phyloP scores from a whole-genome alignment of 2,888 invertebrate genomes.

The Diplazon laetatorius region DNA sequence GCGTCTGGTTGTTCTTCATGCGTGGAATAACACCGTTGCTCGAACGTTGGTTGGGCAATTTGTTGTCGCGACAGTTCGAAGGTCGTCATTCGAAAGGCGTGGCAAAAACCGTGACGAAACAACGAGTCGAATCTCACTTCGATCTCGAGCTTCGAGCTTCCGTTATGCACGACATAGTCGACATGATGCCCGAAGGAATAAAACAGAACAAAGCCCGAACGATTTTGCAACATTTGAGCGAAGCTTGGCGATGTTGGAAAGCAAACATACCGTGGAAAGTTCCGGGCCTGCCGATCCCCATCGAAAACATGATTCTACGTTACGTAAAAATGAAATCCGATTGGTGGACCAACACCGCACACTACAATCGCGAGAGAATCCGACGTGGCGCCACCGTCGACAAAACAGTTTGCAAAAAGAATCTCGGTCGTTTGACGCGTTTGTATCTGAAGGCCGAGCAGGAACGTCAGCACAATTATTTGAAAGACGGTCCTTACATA shows the following conservation, averaged over 20 bases:
- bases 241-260: slow-evolving; percentile 99
- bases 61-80: slow-evolving; percentile 99
- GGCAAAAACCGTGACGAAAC: slow-evolving; percentile 99
- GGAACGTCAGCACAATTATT: slow-evolving; percentile 99
- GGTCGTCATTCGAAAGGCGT: slow-evolving; percentile 99
- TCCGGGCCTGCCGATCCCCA: slow-evolving; percentile 98
- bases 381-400: slow-evolving; percentile 99
- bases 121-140: slow-evolving; percentile 99
- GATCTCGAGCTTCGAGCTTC: slow-evolving; percentile 99
- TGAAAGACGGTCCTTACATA: slow-evolving; percentile 99
- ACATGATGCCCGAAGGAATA: slow-evolving; percentile 99
- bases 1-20: slow-evolving; percentile 99
- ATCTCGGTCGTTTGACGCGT: slow-evolving; percentile 98
- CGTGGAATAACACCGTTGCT: slow-evolving; percentile 98
- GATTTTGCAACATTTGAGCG: slow-evolving; percentile 98
- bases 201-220: slow-evolving; percentile 99
- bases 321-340: slow-evolving; percentile 99
- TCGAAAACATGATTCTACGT: slow-evolving; percentile 99
- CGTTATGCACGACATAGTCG: slow-evolving; percentile 99
- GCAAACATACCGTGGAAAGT: slow-evolving; percentile 99
- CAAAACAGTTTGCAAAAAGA: slow-evolving; percentile 99
- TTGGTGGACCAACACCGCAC: slow-evolving; percentile 99
- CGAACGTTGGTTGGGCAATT: slow-evolving; percentile 99
- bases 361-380: slow-evolving; percentile 99
- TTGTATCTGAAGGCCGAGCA: slow-evolving; percentile 99